phyloP scores from a whole-genome alignment of 2,888 invertebrate species.

The Drosophila nigritarsus region DNA sequence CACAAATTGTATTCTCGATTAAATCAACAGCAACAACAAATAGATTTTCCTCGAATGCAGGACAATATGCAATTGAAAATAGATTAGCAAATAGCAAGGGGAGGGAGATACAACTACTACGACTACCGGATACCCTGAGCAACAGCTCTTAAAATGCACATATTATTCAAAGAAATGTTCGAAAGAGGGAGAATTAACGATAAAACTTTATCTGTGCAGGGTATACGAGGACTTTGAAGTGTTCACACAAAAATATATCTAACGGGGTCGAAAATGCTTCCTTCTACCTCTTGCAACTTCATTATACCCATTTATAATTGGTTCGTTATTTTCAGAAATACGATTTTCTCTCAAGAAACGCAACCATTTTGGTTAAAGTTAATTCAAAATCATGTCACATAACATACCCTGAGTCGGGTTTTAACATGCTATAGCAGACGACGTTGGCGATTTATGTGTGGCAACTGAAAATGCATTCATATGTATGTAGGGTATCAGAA shows the following conservation, averaged over 20 bases:
- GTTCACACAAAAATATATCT: not conserved
- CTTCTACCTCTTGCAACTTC: not conserved
- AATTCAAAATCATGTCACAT: not conserved
- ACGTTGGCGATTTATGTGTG: not conserved
- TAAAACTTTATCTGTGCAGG: not conserved
- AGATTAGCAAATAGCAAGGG: not conserved
- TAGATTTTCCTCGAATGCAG: not conserved
- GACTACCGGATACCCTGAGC: not conserved
- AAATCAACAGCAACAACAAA: conserved; percentile 2
- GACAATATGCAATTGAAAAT: conserved; percentile 4
- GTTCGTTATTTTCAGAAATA: not conserved
- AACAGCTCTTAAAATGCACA: not conserved
- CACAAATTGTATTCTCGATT: not conserved
- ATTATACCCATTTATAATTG: not conserved
- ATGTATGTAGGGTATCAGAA: conserved; percentile 23
- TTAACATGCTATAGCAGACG: not conserved
- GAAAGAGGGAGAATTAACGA: not conserved
- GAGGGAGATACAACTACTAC: not conserved
- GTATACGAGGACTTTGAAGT: not conserved
- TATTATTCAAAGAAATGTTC: not conserved
- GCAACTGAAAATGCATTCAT: not conserved
- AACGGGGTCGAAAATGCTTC: not conserved
- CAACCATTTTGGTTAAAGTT: not conserved
- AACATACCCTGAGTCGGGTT: not conserved
- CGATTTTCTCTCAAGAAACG: not conserved